Conservation (phyloP, 2,113 vertebrate species). For the Oreochromis niloticus region DNA sequence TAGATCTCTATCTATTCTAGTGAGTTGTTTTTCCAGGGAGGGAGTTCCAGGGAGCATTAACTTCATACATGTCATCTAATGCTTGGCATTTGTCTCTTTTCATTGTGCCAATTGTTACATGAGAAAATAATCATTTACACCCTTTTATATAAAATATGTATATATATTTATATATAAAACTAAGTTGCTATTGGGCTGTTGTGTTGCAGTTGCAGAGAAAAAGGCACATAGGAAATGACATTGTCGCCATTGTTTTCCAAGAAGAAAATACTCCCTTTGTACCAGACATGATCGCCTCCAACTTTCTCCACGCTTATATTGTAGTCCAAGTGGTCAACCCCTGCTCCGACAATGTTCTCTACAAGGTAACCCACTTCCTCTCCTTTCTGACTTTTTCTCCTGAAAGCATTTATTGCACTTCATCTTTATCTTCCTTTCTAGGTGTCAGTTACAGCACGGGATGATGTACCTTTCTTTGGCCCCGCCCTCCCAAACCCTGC, state of each 20-base stretch:
- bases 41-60: background rate
- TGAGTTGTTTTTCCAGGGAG: background rate
- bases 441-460: slow-evolving; percentile 92
- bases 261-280: slow-evolving; percentile 97
- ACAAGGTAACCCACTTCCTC: slow-evolving; percentile 77
- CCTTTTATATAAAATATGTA: background rate
- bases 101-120: background rate
- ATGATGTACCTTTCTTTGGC: slow-evolving; percentile 93
- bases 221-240: slow-evolving; percentile 97
- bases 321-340: slow-evolving; percentile 88
- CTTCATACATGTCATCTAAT: background rate
- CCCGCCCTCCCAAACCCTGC: slow-evolving; percentile 88
- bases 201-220: slow-evolving; percentile 88
- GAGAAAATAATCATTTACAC: background rate
- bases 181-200: background rate
- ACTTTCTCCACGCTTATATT: slow-evolving; percentile 92
- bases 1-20: background rate
- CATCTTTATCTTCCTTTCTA: slow-evolving; percentile 21
- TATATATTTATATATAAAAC: background rate
- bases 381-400: background rate
- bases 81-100: background rate
- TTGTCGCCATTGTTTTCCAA: slow-evolving; percentile 94
- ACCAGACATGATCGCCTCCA: slow-evolving; percentile 98
- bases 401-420: background rate
- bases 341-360: slow-evolving; percentile 77